A percentile compares a stretch with the other conserved stretches of the same genome.
Evolutionary conservation across 2,888 invertebrate genomes (phyloP).

Genomic region (Phorcus lineatus): DNA sequence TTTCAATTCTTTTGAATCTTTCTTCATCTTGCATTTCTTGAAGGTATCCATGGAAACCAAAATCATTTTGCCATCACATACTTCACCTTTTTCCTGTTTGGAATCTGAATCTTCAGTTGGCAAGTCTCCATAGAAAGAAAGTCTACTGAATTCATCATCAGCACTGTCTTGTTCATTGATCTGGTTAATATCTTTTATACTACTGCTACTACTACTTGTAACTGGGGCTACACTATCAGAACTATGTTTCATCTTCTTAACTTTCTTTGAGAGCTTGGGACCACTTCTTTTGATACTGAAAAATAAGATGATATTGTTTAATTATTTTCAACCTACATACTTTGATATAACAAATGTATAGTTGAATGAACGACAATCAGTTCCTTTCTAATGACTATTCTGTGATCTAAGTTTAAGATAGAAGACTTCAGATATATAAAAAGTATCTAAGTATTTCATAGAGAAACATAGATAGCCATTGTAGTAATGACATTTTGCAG

Average conservation of each 20-base stretch:
- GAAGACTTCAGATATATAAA: too few relatives aligned
- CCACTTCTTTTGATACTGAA: constrained; percentile 27
- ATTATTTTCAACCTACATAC: neutral
- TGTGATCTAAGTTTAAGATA: too few relatives aligned
- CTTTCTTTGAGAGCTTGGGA: constrained; percentile 17
- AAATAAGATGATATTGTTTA: neutral
- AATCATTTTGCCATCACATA: too few relatives aligned
- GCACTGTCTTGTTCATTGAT: neutral
- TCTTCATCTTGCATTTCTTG: too few relatives aligned
- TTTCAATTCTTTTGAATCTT: too few relatives aligned
- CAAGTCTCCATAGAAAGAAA: neutral
- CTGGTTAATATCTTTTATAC: neutral
- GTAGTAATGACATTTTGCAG: too few relatives aligned
- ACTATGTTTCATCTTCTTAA: neutral
- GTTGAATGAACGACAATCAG: too few relatives aligned
- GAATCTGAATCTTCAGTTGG: neutral
- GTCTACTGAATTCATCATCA: neutral
- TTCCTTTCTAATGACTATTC: too few relatives aligned
- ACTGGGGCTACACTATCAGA: neutral
- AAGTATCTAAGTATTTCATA: too few relatives aligned
- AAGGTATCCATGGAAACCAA: too few relatives aligned
- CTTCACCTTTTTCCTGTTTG: too few relatives aligned
- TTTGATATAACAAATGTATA: neutral
- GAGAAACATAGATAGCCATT: too few relatives aligned
- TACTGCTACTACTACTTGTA: neutral